phyloP scores from a whole-genome alignment of 1,140 invertebrate species.

The Heterodera carotae region DNA sequence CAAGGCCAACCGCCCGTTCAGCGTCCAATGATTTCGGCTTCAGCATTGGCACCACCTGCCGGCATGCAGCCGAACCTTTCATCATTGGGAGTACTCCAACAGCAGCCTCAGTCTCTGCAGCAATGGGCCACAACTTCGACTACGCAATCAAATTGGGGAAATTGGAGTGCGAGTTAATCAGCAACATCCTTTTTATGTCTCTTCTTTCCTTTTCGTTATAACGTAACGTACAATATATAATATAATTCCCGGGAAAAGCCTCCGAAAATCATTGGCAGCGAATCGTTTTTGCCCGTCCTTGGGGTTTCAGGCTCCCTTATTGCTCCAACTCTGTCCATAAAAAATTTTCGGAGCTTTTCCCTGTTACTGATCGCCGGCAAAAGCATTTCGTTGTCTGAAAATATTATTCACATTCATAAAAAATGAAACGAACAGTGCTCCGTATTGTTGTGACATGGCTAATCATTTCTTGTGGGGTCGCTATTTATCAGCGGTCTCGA shows the following conservation, averaged over 20 bases:
- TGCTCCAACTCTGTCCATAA: too few species aligned
- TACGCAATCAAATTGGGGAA: slow-evolving; percentile 9
- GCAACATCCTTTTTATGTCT: not conserved
- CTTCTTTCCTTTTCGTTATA: too few species aligned
- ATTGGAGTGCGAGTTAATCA: slow-evolving; percentile 21
- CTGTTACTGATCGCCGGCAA: too few species aligned
- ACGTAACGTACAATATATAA: too few species aligned
- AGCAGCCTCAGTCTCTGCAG: slow-evolving; percentile 16
- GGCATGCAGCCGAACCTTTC: slow-evolving; percentile 14
- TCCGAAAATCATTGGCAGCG: too few species aligned
- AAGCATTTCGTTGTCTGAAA: too few species aligned
- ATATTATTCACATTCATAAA: not conserved
- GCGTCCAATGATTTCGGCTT: slow-evolving; percentile 2
- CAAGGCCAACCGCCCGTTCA: slow-evolving; percentile 14
- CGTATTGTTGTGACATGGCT: not conserved
- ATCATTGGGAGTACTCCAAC: slow-evolving; percentile 1
- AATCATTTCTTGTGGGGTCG: not conserved
- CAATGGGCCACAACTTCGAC: slow-evolving; percentile 9
- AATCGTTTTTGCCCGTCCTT: too few species aligned
- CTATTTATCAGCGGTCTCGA: not conserved
- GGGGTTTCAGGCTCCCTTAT: too few species aligned
- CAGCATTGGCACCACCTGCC: not conserved
- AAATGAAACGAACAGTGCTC: not conserved
- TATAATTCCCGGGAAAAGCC: too few species aligned
- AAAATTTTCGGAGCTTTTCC: not conserved